phyloP scores from a whole-genome alignment of 2,113 vertebrate species.

The Anthoscopus minutus region DNA sequence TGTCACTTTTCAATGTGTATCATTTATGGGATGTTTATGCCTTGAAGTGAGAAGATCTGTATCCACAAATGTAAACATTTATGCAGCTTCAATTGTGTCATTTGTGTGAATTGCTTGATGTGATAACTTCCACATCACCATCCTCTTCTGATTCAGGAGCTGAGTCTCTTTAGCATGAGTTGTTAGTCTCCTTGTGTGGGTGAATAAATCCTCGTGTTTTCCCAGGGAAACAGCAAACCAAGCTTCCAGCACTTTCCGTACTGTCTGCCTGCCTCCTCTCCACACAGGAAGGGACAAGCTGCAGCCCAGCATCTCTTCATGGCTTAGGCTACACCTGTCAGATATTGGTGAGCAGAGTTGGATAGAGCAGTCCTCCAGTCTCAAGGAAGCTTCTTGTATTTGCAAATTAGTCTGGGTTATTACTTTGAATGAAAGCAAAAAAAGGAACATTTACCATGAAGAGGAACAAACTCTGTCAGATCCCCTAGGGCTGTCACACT shows the following conservation, averaged over 20 bases:
- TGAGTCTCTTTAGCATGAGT: background rate
- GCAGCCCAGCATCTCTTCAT: background rate
- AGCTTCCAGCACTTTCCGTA: background rate
- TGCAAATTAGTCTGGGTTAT: background rate
- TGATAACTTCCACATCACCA: background rate
- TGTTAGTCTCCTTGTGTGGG: constrained; percentile 12
- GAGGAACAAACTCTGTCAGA: background rate
- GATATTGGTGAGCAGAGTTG: background rate
- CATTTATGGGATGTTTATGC: background rate
- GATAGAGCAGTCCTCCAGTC: background rate
- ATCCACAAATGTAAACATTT: background rate
- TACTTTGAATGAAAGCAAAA: background rate
- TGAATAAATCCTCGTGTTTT: constrained; percentile 15
- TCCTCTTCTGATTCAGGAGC: constrained; percentile 35
- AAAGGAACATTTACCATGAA: background rate
- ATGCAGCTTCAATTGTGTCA: background rate
- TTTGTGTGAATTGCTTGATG: background rate
- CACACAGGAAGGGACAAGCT: background rate
- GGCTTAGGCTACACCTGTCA: background rate
- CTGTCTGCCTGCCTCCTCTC: background rate
- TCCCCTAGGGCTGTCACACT: background rate
- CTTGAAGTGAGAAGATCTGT: background rate
- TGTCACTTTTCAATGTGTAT: background rate
- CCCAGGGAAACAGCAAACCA: background rate
- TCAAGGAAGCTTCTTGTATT: background rate